Percentiles rank a stretch among this genome's conserved stretches.
Conservation (phyloP, 2,113 vertebrate species). For the Otis tarda region DNA sequence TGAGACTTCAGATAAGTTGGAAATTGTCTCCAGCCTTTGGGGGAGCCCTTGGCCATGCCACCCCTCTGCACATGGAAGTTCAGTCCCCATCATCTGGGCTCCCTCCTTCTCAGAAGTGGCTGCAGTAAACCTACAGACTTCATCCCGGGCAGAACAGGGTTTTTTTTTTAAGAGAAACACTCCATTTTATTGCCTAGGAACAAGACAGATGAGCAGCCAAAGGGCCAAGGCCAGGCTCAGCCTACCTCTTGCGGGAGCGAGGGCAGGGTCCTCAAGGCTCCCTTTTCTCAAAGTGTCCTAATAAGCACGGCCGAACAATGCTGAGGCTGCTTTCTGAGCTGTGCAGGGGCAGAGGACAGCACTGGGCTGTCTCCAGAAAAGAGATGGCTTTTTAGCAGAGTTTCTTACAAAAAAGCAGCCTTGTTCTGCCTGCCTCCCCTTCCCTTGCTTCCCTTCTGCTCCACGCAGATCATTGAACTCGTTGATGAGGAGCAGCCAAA, state of each 20-base stretch:
- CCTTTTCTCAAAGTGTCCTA: neutral
- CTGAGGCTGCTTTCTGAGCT: neutral
- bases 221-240: neutral
- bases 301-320: rapidly evolving
- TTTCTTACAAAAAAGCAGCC: neutral
- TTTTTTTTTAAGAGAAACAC: neutral
- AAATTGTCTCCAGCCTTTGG: rapidly evolving
- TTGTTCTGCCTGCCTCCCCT: neutral
- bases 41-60: neutral
- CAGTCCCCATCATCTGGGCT: rapidly evolving
- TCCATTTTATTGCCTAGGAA: neutral
- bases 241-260: neutral
- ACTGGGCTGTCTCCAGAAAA: neutral
- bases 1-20: neutral
- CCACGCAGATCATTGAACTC: rapidly evolving
- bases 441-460: neutral
- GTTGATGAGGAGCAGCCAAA: neutral
- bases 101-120: neutral
- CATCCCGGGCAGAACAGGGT: neutral
- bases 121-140: neutral
- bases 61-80: neutral
- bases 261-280: neutral
- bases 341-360: neutral
- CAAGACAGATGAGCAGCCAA: neutral
- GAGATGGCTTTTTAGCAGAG: neutral